phyloP scores from a whole-genome alignment of 2,113 vertebrate genomes.

The Bubo scandiacus region DNA sequence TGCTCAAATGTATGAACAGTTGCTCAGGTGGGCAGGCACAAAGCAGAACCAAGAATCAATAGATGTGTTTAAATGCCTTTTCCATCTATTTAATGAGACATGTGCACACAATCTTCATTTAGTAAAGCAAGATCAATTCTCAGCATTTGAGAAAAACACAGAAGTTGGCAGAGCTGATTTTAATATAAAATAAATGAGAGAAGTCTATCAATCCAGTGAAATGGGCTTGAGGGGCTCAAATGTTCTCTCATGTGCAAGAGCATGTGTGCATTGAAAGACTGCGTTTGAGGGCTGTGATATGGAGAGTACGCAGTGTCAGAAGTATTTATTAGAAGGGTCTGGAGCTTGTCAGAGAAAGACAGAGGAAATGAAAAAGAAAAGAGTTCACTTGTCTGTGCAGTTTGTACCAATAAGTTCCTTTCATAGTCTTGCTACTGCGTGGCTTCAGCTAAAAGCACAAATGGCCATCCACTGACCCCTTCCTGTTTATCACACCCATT shows the following conservation, averaged over 20 bases:
- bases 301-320: background rate
- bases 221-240: background rate
- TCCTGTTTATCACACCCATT: background rate
- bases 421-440: background rate
- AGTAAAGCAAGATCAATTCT: background rate
- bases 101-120: background rate
- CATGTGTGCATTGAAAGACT: background rate
- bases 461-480: background rate
- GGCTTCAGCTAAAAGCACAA: background rate
- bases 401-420: background rate
- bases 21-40: background rate
- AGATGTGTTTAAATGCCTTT: background rate
- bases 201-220: background rate
- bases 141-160: background rate
- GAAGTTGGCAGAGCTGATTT: background rate
- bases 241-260: background rate
- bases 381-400: background rate
- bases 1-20: background rate
- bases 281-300: background rate
- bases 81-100: background rate
- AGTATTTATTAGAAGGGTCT: background rate
- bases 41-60: background rate
- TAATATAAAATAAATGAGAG: background rate
- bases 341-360: background rate
- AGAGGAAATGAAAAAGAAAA: background rate